phyloP scores from a whole-genome alignment of 2,888 invertebrate species.

The Ctenicera cuprea region DNA sequence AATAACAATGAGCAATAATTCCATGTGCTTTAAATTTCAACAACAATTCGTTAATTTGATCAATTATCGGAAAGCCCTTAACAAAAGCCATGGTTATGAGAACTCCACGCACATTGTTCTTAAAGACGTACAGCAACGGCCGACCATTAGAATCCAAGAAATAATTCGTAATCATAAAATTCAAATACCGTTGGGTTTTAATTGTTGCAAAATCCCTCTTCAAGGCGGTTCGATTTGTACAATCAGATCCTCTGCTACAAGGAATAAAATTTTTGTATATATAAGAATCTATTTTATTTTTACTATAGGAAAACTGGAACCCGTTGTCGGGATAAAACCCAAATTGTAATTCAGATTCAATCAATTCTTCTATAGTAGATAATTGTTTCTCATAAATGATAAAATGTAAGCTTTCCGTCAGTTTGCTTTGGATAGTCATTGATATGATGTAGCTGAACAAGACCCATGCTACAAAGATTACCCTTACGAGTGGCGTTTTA shows the following conservation, averaged over 20 bases:
- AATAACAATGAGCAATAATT: slow-evolving; percentile 8
- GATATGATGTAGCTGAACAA: neutral
- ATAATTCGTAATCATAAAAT: slow-evolving; percentile 12
- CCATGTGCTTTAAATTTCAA: slow-evolving; percentile 12
- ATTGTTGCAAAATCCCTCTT: slow-evolving; percentile 35
- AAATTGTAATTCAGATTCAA: slow-evolving; percentile 41
- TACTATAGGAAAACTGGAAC: neutral
- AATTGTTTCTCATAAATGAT: slow-evolving; percentile 45
- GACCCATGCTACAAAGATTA: slow-evolving; percentile 32
- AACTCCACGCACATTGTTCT: neutral
- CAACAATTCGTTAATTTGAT: slow-evolving; percentile 34
- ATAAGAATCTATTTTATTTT: slow-evolving; percentile 24
- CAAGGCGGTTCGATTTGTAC: slow-evolving; percentile 24
- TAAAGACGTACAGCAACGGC: slow-evolving; percentile 32
- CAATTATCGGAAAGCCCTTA: slow-evolving; percentile 43
- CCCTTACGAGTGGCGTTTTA: neutral
- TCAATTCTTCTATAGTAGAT: slow-evolving; percentile 37
- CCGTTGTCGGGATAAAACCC: neutral
- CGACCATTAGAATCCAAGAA: slow-evolving; percentile 33
- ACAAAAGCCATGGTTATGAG: slow-evolving; percentile 36
- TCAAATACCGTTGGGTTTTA: slow-evolving; percentile 17
- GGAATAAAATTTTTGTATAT: slow-evolving; percentile 7
- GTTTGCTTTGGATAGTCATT: slow-evolving; percentile 43
- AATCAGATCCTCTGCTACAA: slow-evolving; percentile 3
- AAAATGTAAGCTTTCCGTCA: slow-evolving; percentile 42